phyloP scores from a whole-genome alignment of 2,113 vertebrate species.

The Aspidoscelis tigris region DNA sequence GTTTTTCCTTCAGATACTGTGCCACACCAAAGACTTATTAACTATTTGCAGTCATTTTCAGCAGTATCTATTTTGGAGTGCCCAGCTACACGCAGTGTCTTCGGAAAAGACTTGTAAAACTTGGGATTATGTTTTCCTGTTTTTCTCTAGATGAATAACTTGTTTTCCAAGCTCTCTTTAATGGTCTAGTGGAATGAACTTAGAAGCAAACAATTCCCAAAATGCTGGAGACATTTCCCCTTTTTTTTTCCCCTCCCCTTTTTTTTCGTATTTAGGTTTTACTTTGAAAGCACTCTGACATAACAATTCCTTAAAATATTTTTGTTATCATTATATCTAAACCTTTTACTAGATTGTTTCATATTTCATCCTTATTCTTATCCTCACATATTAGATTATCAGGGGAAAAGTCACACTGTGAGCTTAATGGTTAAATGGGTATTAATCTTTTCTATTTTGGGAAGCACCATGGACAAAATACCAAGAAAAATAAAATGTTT shows the following conservation, averaged over 20 bases:
- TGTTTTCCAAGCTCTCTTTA: background rate
- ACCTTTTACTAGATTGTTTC: too few relatives aligned
- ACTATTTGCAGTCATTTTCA: background rate
- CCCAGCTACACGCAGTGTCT: background rate
- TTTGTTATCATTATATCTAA: background rate
- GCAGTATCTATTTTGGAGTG: background rate
- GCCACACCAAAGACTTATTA: background rate
- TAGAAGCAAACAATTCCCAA: background rate
- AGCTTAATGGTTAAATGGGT: too few relatives aligned
- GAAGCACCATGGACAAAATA: too few relatives aligned
- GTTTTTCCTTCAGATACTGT: background rate
- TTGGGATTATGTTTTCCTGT: background rate
- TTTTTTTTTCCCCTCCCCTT: background rate
- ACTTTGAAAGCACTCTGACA: background rate
- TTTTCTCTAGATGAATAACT: background rate
- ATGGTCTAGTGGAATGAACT: background rate
- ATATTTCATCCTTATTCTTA: too few relatives aligned
- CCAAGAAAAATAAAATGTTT: too few relatives aligned
- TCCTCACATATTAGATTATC: too few relatives aligned
- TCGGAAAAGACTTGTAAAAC: constrained; percentile 8
- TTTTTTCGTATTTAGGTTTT: background rate
- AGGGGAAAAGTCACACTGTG: too few relatives aligned
- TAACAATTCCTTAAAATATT: background rate
- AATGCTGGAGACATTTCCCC: background rate
- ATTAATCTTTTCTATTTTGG: too few relatives aligned